Base-by-base conservation (phyloP, 1,140 invertebrate genomes). In the Macrobrachium nipponense region DNA sequence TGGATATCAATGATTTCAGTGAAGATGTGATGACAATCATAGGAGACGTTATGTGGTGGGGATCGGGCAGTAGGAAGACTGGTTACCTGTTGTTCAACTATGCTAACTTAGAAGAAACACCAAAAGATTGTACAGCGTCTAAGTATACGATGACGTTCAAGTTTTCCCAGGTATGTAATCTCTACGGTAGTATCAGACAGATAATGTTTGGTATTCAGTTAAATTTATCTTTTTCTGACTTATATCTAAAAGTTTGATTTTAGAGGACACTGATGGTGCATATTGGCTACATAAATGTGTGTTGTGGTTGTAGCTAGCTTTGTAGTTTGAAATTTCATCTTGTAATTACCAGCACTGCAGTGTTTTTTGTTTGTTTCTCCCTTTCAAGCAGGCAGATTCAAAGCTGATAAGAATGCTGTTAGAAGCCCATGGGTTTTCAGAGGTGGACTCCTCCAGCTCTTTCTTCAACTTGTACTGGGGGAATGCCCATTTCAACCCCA, bases 401-500 rank as follows among this genome's bases (percentile, higher is more conserved):
- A 89, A 88, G 62, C 70, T 89, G 23, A 88, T 89, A 17, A 80
- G 89, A 20, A 79, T 88, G 76, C 20, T 89, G 60, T 72, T 89
- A 87, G 87, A 89, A 61, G 87, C 88, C 0, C 89, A 89, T 59
- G 89, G 89, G n/a, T 86, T 89, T 68, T 78, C 36, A 11, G 89
- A 89, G 70, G 87, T 88, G n/a, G 84, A 87, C 44, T 84, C 80
- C 73, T 84, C 51, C 86, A 94, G 94, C 78, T 93, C 93, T 62
- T 95, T 97, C 90, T 98, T 95, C 91, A 98, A 97, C 91, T 90
- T 98, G 44, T 90, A 98, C 20, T 98, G 97, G 97, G 97, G 96
- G 70, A 97, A 97, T 20, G 94, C 95, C 44, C 96, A 98, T 91
- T 95, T 97, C 8, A 98, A 98, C 91, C 96, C 97, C 59, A 96